phyloP scores from a whole-genome alignment of 1,140 invertebrate species.

The Pantala flavescens region DNA sequence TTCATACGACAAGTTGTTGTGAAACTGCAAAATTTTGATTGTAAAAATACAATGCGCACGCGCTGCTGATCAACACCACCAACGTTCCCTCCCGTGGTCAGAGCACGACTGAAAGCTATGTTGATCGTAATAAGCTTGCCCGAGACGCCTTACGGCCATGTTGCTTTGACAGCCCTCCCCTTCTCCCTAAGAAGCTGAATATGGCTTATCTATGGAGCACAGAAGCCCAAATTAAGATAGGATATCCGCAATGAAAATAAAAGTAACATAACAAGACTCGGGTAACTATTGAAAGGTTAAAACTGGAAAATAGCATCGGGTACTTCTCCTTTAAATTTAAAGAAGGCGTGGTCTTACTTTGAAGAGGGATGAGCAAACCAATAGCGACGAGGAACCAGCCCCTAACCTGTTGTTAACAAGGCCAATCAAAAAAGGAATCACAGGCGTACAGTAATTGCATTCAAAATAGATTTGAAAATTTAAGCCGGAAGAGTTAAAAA shows the following conservation, averaged over 20 bases:
- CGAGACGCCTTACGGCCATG: neutral
- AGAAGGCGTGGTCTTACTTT: neutral
- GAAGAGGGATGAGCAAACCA: neutral
- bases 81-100: neutral
- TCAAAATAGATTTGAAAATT: no score
- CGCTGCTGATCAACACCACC: neutral
- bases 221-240: no score
- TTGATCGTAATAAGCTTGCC: neutral
- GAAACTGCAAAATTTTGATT: neutral
- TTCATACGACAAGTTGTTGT: neutral
- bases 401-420: neutral
- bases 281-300: no score
- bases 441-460: neutral
- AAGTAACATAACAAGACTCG: no score
- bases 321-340: slow-evolving; percentile 1
- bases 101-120: neutral
- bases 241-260: no score
- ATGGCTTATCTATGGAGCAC: no score
- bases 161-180: neutral
- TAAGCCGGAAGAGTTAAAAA: no score
- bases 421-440: slow-evolving; percentile 6
- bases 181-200: neutral
- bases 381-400: neutral
- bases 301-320: neutral
- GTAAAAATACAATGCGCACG: neutral